Evolutionary conservation across 2,888 invertebrate genomes (phyloP), one percentile per base, ranked within the genome.

Genomic region (Leptogaster cylindrica): DNA sequence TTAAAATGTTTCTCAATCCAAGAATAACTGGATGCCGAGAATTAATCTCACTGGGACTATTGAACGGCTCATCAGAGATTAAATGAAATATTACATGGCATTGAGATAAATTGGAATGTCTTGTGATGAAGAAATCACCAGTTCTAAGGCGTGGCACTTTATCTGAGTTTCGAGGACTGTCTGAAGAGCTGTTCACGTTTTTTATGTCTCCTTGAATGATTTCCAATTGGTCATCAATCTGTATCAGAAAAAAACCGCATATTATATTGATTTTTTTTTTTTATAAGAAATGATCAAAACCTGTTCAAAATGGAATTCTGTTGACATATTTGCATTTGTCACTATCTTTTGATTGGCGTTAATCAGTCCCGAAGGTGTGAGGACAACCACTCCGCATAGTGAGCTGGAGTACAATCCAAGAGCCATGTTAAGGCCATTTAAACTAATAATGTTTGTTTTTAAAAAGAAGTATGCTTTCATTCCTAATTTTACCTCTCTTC

Each of bases 51-150:
- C 88, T 89, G 85, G 77, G 80, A 82, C 82, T 81, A 73, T 76
- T 84, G 73, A 79, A 84, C 39, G 84, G 82, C 75, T 96, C 95
- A 78, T 97, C 97, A 0, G 91, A 89, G 5, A 97, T 91, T 77
- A 99, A 87, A 77, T 99, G 98, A 83, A 97, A 99, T 51, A 97
- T 90, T 1, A 96, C 90, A 82, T 99, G 97, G 48, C 92, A 92
- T 78, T 96, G 93, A 2, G 93, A 90, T 71, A 98, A 85, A 85
- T 97, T 97, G 73, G 95, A 95, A 86, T 97, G 97, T 73, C 88
- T 85, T 5, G 93, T 93, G 67, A 93, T 85, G 77, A 90, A 91
- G 76, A 93, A 89, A 82, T 95, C 95, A 0, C 95, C 95, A 1
- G 91, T 85, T 79, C 88, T 89, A 71, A 93, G 82, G 73, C 86